phyloP scores from a whole-genome alignment of 1,140 invertebrate species.

The Ctenoplectra terminalis region DNA sequence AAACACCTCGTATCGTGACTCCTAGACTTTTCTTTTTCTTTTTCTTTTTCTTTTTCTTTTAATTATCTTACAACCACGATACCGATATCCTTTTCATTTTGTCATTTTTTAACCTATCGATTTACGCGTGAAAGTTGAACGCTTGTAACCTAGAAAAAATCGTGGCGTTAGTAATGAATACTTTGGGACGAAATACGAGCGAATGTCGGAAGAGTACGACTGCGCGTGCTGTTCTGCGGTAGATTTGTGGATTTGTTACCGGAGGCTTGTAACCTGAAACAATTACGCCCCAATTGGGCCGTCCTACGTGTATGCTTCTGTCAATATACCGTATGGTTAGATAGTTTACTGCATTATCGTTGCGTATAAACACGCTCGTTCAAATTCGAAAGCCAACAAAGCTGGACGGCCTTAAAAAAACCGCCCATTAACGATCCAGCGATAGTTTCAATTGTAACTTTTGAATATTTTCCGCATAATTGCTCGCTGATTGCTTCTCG shows the following conservation, averaged over 20 bases:
- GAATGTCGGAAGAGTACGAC: slow-evolving; percentile 11
- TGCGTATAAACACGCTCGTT: no score
- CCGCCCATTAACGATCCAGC: neutral
- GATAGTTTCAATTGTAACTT: neutral
- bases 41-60: neutral
- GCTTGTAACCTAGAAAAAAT: neutral
- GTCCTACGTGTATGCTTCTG: neutral
- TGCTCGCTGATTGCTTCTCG: no score
- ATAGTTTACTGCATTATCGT: slow-evolving; percentile 23
- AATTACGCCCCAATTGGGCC: slow-evolving; percentile 27
- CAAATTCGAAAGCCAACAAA: neutral
- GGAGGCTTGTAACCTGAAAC: slow-evolving; percentile 37
- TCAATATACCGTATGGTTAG: slow-evolving; percentile 25
- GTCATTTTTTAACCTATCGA: neutral
- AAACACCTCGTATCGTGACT: no score
- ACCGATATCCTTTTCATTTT: neutral
- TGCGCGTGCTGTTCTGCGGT: slow-evolving; percentile 17
- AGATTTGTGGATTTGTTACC: slow-evolving; percentile 40
- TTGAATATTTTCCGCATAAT: neutral
- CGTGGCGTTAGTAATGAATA: neutral
- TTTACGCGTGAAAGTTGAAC: neutral
- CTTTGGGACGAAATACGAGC: neutral
- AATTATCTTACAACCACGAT: neutral
- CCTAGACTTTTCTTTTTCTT: no score
- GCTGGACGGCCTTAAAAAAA: neutral